Evolutionary conservation across 2,797 vertebrate genomes (phyloP), one percentile per base, ranked within the genome.

Genomic region (Hephaestus fuliginosus): DNA sequence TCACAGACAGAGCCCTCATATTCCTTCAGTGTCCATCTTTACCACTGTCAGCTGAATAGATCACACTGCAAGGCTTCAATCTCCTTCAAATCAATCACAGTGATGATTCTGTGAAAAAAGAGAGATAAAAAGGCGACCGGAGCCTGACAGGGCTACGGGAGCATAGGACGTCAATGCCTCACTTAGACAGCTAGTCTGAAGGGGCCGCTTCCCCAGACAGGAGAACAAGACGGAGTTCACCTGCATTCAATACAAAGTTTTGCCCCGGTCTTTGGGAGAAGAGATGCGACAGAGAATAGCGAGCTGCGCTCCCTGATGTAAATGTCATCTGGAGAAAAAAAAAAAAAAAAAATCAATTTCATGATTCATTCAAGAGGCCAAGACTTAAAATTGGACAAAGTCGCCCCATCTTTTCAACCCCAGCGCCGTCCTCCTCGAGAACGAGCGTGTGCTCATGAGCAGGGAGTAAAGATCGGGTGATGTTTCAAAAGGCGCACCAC

Each of bases 171-270:
- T 93, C 90, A 88, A 92, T 93, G 91, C 87, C 77, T 93, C 90
- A 92, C 86, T 93, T 84, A 85, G 92, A 93, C 92, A 93, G 91
- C 80, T 67, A 64, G 89, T 91, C 92, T 88, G 80, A 90, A 79
- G 87, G 87, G 91, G 78, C 86, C 4, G 43, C 70, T 77, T 88
- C 91, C 88, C 89, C 74, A 80, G 89, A 94, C 86, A 91, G 70
- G 82, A 85, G 83, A 88, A 92, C 90, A 90, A 89, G 90, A 92
- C 76, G 41, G 78, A 89, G 90, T 90, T 93, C 89, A 92, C 92
- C 89, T 92, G 90, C 81, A 86, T 91, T 92, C 91, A 87, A 87
- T 86, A 80, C 80, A 52, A 90, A 88, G 83, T 85, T 91, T 83
- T 77, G 44, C 82, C 84, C 80, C 53, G 2, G 76, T 86, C 79